Base-by-base conservation (phyloP, 1,140 invertebrate genomes). In the Bacillus rossius region DNA sequence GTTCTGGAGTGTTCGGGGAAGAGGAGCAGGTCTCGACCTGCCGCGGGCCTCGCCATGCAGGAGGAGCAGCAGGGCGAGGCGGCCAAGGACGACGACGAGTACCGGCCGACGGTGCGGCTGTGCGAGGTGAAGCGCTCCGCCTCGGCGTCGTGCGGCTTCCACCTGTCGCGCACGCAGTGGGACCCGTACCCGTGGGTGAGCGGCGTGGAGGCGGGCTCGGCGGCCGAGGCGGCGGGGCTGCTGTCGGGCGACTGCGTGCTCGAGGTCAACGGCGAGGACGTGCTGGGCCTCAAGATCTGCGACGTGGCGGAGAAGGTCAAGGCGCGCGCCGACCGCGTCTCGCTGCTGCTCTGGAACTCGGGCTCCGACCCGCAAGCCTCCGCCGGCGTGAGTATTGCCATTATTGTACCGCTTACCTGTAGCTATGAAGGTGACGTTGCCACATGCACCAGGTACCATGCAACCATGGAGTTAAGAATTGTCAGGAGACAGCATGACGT, bases 321-420 rank as follows among this genome's bases (percentile, higher is more conserved):
- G 59, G 75, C 17, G 63, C 70, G 61, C 64, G 75, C 8, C 71
- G 74, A 71, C 65, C 73, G 20, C 53, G 75, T 75, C 55, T 75
- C 75, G 57, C 67, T 74, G 52, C 63, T 75, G 23, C 67, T 76
- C 22, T 80, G 76, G 77, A 78, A 73, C 60, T 72, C 74, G 26
- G 59, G 57, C 0, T 57, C 55, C 25, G 55, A 57, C 34, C 55
- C 55, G 8, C 45, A 57, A 34, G 79, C 73, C 61, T 78, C 75
- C 2, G 78, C 79, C 34, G n/a, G 19, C 19, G 51, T 53, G 51
- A 53, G 51, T 53, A 16, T 41, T 25, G 29, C 5, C n/a, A 14
- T 38, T 3, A n/a, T n/a, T n/a, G n/a, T n/a, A n/a, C n/a, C n/a
- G n/a, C n/a, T n/a, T n/a, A n/a, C n/a, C n/a, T n/a, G n/a, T n/a